Evolutionary conservation across 2,113 vertebrate species (phyloP).

Genomic region (Mustelus asterias): DNA sequence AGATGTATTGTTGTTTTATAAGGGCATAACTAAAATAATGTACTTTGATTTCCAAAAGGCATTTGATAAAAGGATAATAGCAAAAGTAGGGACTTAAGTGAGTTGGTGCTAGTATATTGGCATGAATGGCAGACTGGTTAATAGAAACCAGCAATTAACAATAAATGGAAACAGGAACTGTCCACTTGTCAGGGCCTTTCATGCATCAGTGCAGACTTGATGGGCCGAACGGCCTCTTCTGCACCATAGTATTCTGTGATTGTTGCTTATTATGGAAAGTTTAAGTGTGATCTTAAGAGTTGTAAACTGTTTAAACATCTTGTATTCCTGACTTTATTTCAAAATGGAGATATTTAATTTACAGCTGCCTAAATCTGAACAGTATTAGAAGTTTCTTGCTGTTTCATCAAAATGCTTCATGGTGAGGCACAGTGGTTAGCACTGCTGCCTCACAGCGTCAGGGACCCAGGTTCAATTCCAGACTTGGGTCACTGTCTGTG

Average conservation of each 20-base stretch:
- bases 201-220: no score
- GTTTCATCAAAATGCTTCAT: neutral
- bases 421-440: no score
- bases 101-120: neutral
- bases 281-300: neutral
- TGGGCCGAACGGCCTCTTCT: no score
- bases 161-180: neutral
- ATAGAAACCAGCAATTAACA: neutral
- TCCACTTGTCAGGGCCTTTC: neutral
- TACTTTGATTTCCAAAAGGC: neutral
- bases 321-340: neutral
- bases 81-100: neutral
- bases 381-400: neutral
- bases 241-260: no score
- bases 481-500: no score
- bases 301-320: neutral
- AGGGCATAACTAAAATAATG: neutral
- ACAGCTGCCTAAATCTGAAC: neutral
- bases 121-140: neutral
- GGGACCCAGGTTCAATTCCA: no score
- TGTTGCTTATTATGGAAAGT: neutral
- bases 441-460: no score
- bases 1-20: neutral
- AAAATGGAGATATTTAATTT: neutral
- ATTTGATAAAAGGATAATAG: neutral